Conservation (phyloP, 2,113 vertebrate genomes). For the Sebastes fasciatus region DNA sequence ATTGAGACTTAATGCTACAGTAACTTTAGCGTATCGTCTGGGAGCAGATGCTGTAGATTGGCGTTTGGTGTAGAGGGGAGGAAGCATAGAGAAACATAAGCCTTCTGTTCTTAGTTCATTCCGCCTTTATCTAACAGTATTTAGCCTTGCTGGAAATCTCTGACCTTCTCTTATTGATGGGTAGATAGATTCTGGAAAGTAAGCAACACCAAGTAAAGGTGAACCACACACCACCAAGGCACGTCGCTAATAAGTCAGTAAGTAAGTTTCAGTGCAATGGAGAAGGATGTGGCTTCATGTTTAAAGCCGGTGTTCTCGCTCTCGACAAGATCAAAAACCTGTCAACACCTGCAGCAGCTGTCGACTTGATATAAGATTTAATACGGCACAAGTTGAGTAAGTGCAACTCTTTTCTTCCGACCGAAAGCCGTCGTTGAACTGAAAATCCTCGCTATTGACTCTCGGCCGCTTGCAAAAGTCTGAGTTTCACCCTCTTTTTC, state of each 20-base stretch:
- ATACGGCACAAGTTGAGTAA: slow-evolving; percentile 49
- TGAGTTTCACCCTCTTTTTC: slow-evolving; percentile 53
- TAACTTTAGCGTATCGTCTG: slow-evolving; percentile 29
- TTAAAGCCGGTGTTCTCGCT: slow-evolving; percentile 43
- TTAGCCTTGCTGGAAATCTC: slow-evolving; percentile 27
- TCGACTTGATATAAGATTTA: slow-evolving; percentile 56
- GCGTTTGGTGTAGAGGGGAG: slow-evolving; percentile 1
- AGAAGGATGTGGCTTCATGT: slow-evolving; percentile 25
- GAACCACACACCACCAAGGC: slow-evolving; percentile 10
- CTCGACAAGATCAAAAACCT: slow-evolving; percentile 58
- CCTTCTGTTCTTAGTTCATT: slow-evolving; percentile 29
- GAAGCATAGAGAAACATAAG: neutral
- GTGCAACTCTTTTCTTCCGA: slow-evolving; percentile 52
- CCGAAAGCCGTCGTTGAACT: slow-evolving; percentile 37
- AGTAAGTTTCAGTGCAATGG: slow-evolving; percentile 32
- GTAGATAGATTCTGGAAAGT: slow-evolving; percentile 37
- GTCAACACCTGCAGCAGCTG: slow-evolving; percentile 40
- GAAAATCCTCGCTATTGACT: slow-evolving; percentile 45
- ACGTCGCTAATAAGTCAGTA: slow-evolving; percentile 33
- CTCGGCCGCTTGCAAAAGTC: slow-evolving; percentile 32
- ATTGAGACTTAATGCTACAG: slow-evolving; percentile 38
- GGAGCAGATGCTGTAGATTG: slow-evolving; percentile 32
- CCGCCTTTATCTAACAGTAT: slow-evolving; percentile 31
- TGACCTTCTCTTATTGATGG: slow-evolving; percentile 46
- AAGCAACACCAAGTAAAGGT: slow-evolving; percentile 33